A percentile compares a stretch with the other conserved stretches of the same genome.
Conservation (phyloP, 2,888 invertebrate species). For the Tuberolachnus salignus region DNA sequence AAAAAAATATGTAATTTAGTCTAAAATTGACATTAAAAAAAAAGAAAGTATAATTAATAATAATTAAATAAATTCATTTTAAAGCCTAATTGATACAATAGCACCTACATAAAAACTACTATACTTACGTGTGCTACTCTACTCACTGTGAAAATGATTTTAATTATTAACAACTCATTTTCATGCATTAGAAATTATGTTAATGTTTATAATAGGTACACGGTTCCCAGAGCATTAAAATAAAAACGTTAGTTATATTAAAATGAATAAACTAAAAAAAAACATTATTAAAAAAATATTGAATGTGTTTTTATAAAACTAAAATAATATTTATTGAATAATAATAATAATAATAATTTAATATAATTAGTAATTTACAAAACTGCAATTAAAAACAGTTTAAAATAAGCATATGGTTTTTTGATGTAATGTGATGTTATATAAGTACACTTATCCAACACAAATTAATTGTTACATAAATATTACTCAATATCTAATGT, state of each 20-base stretch:
- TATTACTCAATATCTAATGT: too few species aligned
- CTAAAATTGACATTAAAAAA: not conserved
- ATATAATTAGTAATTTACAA: too few species aligned
- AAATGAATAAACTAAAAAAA: conserved; percentile 14
- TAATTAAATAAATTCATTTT: conserved; percentile 3
- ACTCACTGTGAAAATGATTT: conserved; percentile 16
- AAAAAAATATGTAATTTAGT: conserved; percentile 9
- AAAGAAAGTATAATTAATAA: conserved; percentile 37
- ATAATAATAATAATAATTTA: not conserved
- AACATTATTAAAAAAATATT: not conserved
- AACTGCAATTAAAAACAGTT: too few species aligned
- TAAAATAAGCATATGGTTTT: too few species aligned
- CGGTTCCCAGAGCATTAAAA: conserved; percentile 20
- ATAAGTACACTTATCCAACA: too few species aligned
- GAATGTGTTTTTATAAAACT: not conserved
- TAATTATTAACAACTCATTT: conserved; percentile 39
- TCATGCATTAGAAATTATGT: conserved; percentile 32
- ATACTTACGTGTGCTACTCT: not conserved
- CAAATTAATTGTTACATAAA: too few species aligned
- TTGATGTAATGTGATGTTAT: too few species aligned
- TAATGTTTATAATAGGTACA: conserved; percentile 36
- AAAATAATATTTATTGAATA: not conserved
- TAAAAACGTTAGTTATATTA: conserved; percentile 15
- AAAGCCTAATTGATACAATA: not conserved
- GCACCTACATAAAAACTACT: not conserved